Evolutionary conservation across 1,140 invertebrate species (phyloP).

Genomic region (Hylaeus volcanicus): DNA sequence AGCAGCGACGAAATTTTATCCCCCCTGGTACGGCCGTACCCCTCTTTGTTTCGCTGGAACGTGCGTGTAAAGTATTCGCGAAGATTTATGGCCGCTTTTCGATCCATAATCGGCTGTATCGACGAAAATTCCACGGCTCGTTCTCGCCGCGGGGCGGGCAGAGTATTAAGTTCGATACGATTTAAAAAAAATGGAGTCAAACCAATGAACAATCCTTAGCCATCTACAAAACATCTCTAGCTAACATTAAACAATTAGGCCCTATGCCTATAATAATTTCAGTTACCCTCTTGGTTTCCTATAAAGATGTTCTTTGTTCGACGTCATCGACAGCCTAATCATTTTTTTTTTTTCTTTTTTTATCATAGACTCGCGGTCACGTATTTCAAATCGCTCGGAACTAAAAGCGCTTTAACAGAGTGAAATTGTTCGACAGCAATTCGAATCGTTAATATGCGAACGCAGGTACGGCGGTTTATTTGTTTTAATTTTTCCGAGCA

Average conservation of each 20-base stretch:
- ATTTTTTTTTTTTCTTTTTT: no score
- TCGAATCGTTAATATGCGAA: neutral
- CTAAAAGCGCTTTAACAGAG: neutral
- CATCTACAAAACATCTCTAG: no score
- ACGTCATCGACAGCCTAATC: neutral
- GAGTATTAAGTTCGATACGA: no score
- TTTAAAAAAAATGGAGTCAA: no score
- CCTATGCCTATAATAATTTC: no score
- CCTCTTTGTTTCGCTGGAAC: conserved; percentile 3
- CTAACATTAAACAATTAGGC: no score
- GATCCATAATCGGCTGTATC: conserved; percentile 53
- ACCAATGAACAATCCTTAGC: no score
- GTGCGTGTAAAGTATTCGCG: conserved; percentile 62
- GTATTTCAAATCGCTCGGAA: no score
- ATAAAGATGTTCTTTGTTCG: neutral
- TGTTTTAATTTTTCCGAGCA: conserved; percentile 1
- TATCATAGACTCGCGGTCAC: neutral
- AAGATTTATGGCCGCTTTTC: conserved; percentile 62
- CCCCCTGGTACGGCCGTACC: no score
- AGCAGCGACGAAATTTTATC: conserved; percentile 58
- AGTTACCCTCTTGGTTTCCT: no score
- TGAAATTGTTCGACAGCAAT: neutral
- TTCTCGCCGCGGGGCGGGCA: conserved; percentile 6
- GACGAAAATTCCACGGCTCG: conserved; percentile 49
- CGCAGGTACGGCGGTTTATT: neutral